Evolutionary conservation across 2,888 invertebrate genomes (phyloP).

Genomic region (Aradus depressus): DNA sequence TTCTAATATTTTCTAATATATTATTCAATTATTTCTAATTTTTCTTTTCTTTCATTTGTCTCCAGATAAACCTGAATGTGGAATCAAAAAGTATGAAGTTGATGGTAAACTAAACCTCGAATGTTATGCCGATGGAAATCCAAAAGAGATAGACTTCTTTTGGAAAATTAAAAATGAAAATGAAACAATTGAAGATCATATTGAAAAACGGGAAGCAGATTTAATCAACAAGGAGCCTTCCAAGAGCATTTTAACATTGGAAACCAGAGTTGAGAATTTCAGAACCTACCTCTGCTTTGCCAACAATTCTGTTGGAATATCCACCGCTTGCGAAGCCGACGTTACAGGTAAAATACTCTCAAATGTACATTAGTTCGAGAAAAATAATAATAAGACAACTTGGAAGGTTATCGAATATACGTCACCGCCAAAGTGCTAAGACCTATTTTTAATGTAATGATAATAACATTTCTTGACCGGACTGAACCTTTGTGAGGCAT

Average conservation of each 20-base stretch:
- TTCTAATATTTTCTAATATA: too few relatives aligned
- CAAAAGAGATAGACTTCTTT: constrained; percentile 60
- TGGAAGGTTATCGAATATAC: too few relatives aligned
- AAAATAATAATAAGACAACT: too few relatives aligned
- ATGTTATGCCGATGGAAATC: constrained; percentile 73
- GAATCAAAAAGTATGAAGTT: constrained; percentile 58
- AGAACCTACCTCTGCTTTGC: constrained; percentile 76
- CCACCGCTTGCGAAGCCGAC: constrained; percentile 43
- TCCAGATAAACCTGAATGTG: constrained; percentile 73
- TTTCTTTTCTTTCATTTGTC: constrained; percentile 29
- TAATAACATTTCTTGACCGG: too few relatives aligned
- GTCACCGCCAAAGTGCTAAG: too few relatives aligned
- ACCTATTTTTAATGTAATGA: too few relatives aligned
- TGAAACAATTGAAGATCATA: constrained; percentile 54
- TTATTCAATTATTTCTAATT: not conserved
- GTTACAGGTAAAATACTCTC: constrained; percentile 45
- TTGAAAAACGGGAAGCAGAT: constrained; percentile 41
- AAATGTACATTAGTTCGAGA: too few relatives aligned
- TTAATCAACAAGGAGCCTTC: constrained; percentile 38
- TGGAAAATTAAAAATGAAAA: constrained; percentile 80
- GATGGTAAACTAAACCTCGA: constrained; percentile 65
- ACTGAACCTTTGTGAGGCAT: too few relatives aligned
- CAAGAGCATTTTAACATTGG: constrained; percentile 51
- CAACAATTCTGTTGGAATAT: constrained; percentile 67
- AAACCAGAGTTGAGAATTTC: constrained; percentile 48